Base-by-base conservation (phyloP, 1,140 invertebrate species). In the Pygmarrhopalites habei region DNA sequence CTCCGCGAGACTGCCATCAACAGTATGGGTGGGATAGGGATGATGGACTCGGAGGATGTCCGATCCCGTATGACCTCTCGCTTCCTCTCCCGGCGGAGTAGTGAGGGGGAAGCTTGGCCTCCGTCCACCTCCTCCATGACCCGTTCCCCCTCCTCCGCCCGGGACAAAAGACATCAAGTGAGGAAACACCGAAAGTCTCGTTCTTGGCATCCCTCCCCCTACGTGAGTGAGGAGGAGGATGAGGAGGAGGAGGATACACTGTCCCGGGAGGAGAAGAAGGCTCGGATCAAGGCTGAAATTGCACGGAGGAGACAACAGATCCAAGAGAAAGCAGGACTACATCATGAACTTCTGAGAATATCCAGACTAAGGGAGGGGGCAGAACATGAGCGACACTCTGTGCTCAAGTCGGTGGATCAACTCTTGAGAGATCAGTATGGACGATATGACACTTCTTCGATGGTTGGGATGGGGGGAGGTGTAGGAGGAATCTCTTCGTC, bases 221-320 rank as follows among this genome's bases (percentile, higher is more conserved):
- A 81, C 64, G 78, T 76, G 23, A 78, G 77, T 53, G 80, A 79
- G 66, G 77, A 78, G 62, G 69, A 71, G 58, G 75, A 80, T 58
- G 78, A 78, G 35, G 76, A 76, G 57, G 79, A 80, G 39, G 78
- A 81, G 62, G 75, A 79, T 53, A 69, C 77, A 51, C 64, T 79
- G 26, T 77, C 71, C 21, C 64, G 79, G 2, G 82, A 84, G 71
- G 80, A 83, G 67, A 83, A 82, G 70, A 82, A 83, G 65, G 78
- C 79, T 15, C 77, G 81, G 65, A 80, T 85, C 47, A 83, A 84
- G 72, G 80, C 81, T 14, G 84, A 85, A 73, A 85, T 85, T 60
- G 81, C 82, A 3, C 75, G 82, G 32, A 72, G 83, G 2, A 76
- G 82, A 55, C 78, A 79, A 61, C 82, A 84, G 70, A 80, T 85